Base-by-base conservation (phyloP, 2,113 vertebrate species). In the Potamarius usumacintae region DNA sequence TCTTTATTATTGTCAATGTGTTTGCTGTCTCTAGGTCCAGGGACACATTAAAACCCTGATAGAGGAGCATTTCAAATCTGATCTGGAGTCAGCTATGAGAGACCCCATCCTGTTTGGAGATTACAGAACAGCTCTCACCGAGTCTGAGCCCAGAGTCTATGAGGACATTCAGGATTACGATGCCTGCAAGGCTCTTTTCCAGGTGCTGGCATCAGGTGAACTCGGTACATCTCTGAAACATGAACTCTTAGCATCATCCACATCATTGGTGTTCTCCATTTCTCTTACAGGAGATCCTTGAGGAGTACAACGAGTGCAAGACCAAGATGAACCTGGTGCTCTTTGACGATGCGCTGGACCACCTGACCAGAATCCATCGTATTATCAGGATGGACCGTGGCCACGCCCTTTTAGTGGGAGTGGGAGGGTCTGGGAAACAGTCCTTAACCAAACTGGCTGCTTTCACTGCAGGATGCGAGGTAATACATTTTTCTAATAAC, bases 41-140 rank as follows among this genome's bases (percentile, higher is more conserved):
- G 92, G 92, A 0, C 96, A 96, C 86, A 95, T 99, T 87, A 93
- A 90, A 76, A 86, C 15, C 3, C 89, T 99, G 90, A 93, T 97
- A 34, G 93, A 91, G 55, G 92, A 96, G 11, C 93, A 98, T 92
- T 99, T 98, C 27, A 22, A 4, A 0, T 92, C 95, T 1, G 94
- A 96, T 0, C 30, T 94, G 65, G 97, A 97, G 78, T 69, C 90
- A 0, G 94, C 95, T 48, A 95, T 97, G 96, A 96, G 94, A 89
- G 96, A 99, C 87, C 98, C 98, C 0, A 91, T 99, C 90, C 94
- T 99, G 62, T 99, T 98, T 90, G 98, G 98, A 88, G 98, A 99
- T 94, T 99, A 97, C 93, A 96, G 95, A 86, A 96, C 87, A 55
- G 97, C 97, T 0, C 94, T 99, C 86, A 94, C 90, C 0, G 97